Base-by-base conservation (phyloP, 2,113 vertebrate species). In the Eleginops maclovinus region DNA sequence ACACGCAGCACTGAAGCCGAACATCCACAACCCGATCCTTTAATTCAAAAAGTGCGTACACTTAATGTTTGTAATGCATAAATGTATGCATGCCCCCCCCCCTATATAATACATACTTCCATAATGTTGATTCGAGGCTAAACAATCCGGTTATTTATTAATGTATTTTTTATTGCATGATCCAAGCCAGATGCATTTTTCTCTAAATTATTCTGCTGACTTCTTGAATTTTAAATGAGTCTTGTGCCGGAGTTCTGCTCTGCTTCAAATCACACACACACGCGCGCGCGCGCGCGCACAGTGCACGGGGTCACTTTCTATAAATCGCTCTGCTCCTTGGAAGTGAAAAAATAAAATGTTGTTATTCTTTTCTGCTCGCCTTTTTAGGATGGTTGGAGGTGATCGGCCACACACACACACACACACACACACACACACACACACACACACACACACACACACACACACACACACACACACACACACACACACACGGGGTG, bases 181-280 rank as follows among this genome's bases (percentile, higher is more conserved):
- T 79, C 43, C 59, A 81, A 71, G 13, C 79, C 91, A 91, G 88
- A 75, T 47, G 55, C 87, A 78, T 82, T 83, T 63, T 86, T 82
- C 59, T 84, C 82, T 46, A 59, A 77, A 77, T 72, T 43, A 83
- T 82, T 83, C 67, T 59, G 87, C 90, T 83, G 85, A 90, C 89
- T 88, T 87, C 26, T 83, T 88, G 72, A 56, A 87, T 89, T 79
- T 78, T 9, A 86, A 91, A 87, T 77, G 77, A 84, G 83, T 63
- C 79, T 79, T 77, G 76, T 70, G 72, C 53, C 56, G 55, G 70
- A 79, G 75, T 79, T 84, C 63, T 50, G 72, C 59, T 88, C 85
- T 91, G 91, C 66, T 60, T 85, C 83, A 67, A 82, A 86, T 90
- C 81, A 90, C 73, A 43, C 2, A 4, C 21, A 15, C 31, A 8